Percentiles rank a stretch among this genome's conserved stretches.
Conservation (phyloP, 64 coral and sea anemone species). For the Porites lutea region DNA sequence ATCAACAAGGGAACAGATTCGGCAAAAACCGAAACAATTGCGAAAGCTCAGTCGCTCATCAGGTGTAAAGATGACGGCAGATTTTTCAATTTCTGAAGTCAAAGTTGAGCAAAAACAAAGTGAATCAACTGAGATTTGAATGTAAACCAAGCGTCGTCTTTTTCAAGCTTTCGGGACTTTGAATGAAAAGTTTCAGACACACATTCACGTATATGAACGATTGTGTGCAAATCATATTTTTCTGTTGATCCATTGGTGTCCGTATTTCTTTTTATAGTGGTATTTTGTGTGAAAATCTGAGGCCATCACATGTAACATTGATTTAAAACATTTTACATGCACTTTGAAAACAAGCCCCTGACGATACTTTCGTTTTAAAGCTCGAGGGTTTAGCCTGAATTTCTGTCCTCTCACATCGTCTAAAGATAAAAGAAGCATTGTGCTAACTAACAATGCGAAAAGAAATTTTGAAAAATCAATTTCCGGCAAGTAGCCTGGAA, state of each 20-base stretch:
- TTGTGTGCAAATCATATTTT: not conserved
- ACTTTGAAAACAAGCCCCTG: not conserved
- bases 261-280: not conserved
- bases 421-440: slow-evolving; percentile 7
- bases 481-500: not conserved
- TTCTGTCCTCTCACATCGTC: not conserved
- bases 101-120: no score
- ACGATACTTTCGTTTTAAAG: not conserved
- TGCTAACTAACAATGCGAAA: not conserved
- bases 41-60: no score
- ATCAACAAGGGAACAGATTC: no score
- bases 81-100: no score
- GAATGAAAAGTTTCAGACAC: not conserved
- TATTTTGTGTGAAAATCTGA: not conserved
- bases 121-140: no score
- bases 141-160: no score
- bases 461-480: not conserved
- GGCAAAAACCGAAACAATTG: no score
- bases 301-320: not conserved
- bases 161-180: not conserved
- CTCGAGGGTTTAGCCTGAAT: slow-evolving; percentile 17
- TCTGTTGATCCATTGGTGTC: not conserved
- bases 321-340: no score
- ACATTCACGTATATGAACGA: not conserved
- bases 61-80: no score